Evolutionary conservation across 2,797 vertebrate species (phyloP), one percentile per base, ranked within the genome.

Genomic region (Vultur gryphus): DNA sequence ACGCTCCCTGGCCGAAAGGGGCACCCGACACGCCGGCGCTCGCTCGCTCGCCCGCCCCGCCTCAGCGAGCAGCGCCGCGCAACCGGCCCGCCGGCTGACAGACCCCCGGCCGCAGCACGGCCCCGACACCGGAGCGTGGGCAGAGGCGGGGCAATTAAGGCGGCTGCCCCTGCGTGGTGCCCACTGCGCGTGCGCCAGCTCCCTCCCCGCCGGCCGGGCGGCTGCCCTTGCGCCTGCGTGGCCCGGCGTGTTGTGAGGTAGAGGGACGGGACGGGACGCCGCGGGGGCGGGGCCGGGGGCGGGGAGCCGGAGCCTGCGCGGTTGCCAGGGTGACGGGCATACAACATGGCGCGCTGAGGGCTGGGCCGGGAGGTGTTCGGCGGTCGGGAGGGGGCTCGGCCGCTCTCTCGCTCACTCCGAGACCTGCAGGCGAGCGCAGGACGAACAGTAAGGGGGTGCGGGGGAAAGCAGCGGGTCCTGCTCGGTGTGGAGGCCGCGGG

Each of bases 281-380:
- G 20, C 3, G 18, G 44, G 78, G 64, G 43, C 43, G 7, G 37
- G 31, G 7, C 33, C 35, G 35, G 35, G 7, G 24, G 49, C 33
- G 4, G 59, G 61, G 17, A 28, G 21, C 17, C 1, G 35, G 6
- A 66, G 89, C 54, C 75, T 88, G 43, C 84, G 80, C 87, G 97
- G 99, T 99, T 99, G 98, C 99, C 98, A 98, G 92, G 99, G 99
- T 97, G 97, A 99, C 99, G 90, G 87, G 58, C 61, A 96, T 25
- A 95, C 98, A 99, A 98, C 97, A 99, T 98, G 98, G 98, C 98
- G 97, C 57, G 25, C 23, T 79, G 89, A 75, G 48, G 57, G 95
- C 55, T 39, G 61, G 66, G 18, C 10, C 1, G 46, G 33, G 7
- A 2, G 58, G 41, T 17, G n/a, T 6, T 51, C 9, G 41, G 51